A percentile compares a stretch with the other conserved stretches of the same genome.
Evolutionary conservation across 2,113 vertebrate species (phyloP).

Genomic region (Dunckerocampus dactyliophorus): DNA sequence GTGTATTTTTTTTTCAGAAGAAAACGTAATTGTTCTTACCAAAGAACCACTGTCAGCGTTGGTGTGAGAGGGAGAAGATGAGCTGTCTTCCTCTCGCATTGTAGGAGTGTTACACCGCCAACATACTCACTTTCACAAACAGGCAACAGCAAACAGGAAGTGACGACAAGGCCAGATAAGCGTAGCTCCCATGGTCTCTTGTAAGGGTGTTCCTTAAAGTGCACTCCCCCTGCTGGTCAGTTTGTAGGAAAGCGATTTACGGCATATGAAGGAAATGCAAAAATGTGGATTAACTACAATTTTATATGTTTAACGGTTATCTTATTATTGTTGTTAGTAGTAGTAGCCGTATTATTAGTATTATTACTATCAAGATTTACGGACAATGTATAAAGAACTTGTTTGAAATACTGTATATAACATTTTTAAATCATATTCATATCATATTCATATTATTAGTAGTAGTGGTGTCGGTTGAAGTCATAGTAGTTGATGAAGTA

Average conservation of each 20-base stretch:
- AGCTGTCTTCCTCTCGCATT: slow-evolving; percentile 8
- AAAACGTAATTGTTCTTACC: slow-evolving; percentile 34
- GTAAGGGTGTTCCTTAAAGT: background rate
- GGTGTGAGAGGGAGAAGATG: slow-evolving; percentile 8
- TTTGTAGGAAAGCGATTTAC: background rate
- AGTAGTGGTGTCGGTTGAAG: too few species aligned
- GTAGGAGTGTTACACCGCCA: slow-evolving; percentile 16
- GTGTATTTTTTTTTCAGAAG: background rate
- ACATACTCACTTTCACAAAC: slow-evolving; percentile 46
- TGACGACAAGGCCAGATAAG: slow-evolving; percentile 24
- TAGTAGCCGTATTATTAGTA: too few species aligned
- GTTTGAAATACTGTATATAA: too few species aligned
- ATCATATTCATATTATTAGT: too few species aligned
- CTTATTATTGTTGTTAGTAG: too few species aligned
- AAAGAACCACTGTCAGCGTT: slow-evolving; percentile 18
- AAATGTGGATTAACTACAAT: too few species aligned
- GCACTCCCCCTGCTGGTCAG: slow-evolving; percentile 52
- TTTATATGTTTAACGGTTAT: too few species aligned
- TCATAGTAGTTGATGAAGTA: too few species aligned
- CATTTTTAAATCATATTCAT: too few species aligned
- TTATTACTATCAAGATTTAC: too few species aligned
- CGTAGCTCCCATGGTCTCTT: slow-evolving; percentile 1
- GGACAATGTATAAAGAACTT: too few species aligned
- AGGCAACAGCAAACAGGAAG: slow-evolving; percentile 64
- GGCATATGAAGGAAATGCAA: background rate